phyloP scores from a whole-genome alignment of 2,113 vertebrate species.

The Daubentonia madagascariensis region DNA sequence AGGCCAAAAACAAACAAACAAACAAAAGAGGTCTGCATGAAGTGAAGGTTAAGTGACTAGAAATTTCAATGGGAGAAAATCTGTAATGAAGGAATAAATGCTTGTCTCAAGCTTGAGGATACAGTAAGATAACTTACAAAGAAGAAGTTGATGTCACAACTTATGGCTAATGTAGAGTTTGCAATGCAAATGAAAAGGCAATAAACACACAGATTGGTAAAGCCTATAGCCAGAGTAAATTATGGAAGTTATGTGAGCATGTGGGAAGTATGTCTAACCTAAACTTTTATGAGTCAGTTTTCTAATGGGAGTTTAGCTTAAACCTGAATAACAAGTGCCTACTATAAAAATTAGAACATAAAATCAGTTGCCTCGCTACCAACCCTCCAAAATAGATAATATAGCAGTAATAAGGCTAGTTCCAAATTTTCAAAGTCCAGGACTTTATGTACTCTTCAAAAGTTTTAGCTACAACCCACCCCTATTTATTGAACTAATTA shows the following conservation, averaged over 20 bases:
- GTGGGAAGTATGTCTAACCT: background rate
- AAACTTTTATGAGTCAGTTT: background rate
- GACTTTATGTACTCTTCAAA: background rate
- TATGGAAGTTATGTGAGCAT: background rate
- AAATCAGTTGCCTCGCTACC: background rate
- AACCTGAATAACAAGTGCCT: background rate
- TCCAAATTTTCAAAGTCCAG: background rate
- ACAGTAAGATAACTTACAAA: background rate
- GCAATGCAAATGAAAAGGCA: background rate
- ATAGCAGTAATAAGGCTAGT: background rate
- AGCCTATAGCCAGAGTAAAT: background rate
- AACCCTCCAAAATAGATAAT: background rate
- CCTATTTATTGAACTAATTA: slow-evolving; percentile 37
- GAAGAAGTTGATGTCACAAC: background rate
- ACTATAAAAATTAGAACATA: background rate
- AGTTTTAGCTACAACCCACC: background rate
- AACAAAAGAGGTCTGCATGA: background rate
- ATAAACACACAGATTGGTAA: background rate
- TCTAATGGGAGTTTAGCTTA: background rate
- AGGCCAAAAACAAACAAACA: background rate
- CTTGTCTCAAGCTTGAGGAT: background rate
- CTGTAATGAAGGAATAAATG: background rate
- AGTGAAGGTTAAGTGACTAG: background rate
- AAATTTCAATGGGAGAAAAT: background rate
- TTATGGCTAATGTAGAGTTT: background rate